Base-by-base conservation (phyloP, 2,888 invertebrate genomes). In the Aspidapion aeneum region DNA sequence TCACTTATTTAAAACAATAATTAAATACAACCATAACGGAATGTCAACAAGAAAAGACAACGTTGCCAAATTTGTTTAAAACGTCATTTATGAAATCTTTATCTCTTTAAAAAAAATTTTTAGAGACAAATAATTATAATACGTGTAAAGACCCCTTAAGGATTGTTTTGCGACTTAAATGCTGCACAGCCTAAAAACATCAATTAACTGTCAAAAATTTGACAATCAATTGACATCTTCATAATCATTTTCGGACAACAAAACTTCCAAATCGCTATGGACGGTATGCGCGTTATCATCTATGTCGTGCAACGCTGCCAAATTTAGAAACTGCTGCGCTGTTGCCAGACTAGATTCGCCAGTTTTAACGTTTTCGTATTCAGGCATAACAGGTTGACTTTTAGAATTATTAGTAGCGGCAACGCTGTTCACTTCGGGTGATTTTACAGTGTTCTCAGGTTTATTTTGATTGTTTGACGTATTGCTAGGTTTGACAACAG, bases 211-310 rank as follows among this genome's bases (percentile, higher is more conserved):
- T 52, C 52, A 52, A 52, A n/a, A 35, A 35, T 35, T 35, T 35
- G 35, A 35, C 35, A 12, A 7, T 35, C 17, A 17, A 69, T 83
- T 82, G 68, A 82, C 81, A 73, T 82, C 83, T 62, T 84, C 77
- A 67, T 83, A 84, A 73, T 85, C 84, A 73, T 83, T 84, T 74
- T 85, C 84, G 61, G 85, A 85, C 57, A 86, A 79, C 35, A 86
- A 78, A 66, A 85, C 85, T 73, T 86, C 85, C 73, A 85, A 79
- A 76, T 86, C 86, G 58, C 85, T 85, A 69, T 85, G 85, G 77
- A 85, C 85, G 74, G 85, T 85, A 77, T 85, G 85, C 55, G 84
- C 77, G 74, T 85, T 84, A 66, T 85, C 84, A 77, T 83, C 84
- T 65, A 83, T 82, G 73, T 80, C 78, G 12, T 35, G 3, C 76